Evolutionary conservation across 1,140 invertebrate species (phyloP).

Genomic region (Bombus superbus): DNA sequence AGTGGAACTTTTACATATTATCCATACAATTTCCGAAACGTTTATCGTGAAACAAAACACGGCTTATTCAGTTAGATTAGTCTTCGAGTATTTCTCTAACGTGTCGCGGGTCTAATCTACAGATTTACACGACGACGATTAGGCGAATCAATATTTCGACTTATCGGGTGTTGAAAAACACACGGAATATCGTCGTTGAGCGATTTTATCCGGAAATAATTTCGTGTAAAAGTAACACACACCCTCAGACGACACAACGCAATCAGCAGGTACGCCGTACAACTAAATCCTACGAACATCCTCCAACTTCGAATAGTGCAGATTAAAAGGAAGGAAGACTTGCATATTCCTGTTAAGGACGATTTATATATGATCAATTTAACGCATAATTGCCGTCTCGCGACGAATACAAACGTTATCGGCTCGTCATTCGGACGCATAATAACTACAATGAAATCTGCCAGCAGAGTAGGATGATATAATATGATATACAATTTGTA

Average conservation of each 20-base stretch:
- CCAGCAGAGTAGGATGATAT: constrained; percentile 43
- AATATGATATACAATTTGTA: constrained; percentile 38
- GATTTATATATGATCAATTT: constrained; percentile 5
- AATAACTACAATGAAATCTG: constrained; percentile 44
- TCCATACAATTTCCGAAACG: not conserved
- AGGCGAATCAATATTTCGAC: constrained; percentile 1
- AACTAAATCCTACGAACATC: constrained; percentile 10
- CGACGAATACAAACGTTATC: constrained; percentile 6
- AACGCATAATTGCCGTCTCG: not conserved
- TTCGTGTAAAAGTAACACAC: not conserved
- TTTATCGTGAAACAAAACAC: not conserved
- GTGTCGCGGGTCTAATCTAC: constrained; percentile 5
- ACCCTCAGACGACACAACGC: not conserved
- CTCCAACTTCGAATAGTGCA: constrained; percentile 24
- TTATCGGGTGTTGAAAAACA: not conserved
- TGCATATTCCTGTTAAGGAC: constrained; percentile 29
- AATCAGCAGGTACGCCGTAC: constrained; percentile 17
- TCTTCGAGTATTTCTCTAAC: not conserved
- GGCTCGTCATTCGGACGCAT: constrained; percentile 2
- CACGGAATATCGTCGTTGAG: constrained; percentile 18
- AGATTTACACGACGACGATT: not conserved
- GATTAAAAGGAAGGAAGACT: constrained; percentile 68
- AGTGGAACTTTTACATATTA: not conserved
- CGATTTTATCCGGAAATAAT: constrained; percentile 25
- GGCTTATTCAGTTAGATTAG: not conserved